Conservation (phyloP, 2,113 vertebrate genomes). For the Tenebrosternarchus preto region DNA sequence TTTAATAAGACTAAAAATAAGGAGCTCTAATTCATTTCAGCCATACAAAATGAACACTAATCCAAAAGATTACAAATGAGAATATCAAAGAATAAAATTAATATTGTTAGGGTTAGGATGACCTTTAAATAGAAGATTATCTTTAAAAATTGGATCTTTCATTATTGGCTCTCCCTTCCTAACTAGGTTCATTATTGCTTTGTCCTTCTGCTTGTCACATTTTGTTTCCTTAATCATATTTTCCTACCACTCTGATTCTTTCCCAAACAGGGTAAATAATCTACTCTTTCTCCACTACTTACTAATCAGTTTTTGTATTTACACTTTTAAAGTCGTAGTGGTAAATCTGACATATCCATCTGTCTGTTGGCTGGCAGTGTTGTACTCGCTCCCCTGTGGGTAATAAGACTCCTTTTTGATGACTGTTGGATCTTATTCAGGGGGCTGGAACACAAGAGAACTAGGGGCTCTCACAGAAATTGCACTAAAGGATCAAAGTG, state of each 20-base stretch:
- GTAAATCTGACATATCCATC: slow-evolving; percentile 41
- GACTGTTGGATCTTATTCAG: slow-evolving; percentile 59
- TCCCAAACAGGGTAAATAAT: not conserved
- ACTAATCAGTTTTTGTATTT: slow-evolving; percentile 38
- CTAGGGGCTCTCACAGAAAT: slow-evolving; percentile 65
- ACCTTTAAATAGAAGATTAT: not conserved
- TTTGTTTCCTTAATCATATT: not conserved
- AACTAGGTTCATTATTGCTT: not conserved
- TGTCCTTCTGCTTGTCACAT: not conserved
- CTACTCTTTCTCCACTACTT: not conserved
- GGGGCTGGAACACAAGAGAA: slow-evolving; percentile 45
- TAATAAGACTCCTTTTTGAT: slow-evolving; percentile 59
- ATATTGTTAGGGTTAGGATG: not conserved
- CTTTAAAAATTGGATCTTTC: too few relatives aligned
- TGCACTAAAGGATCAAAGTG: slow-evolving; percentile 63
- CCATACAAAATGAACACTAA: too few relatives aligned
- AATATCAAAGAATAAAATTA: not conserved
- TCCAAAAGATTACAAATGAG: too few relatives aligned
- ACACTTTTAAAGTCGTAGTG: slow-evolving; percentile 5
- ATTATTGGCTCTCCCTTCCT: too few relatives aligned
- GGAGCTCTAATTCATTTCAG: not conserved
- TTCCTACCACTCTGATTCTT: not conserved
- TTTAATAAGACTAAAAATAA: not conserved
- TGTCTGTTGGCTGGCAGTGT: slow-evolving; percentile 32
- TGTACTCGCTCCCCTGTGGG: slow-evolving; percentile 39